Percentiles rank a stretch among this genome's conserved stretches.
Conservation (phyloP, 2,888 invertebrate genomes). For the Lasioglossum figueresi region DNA sequence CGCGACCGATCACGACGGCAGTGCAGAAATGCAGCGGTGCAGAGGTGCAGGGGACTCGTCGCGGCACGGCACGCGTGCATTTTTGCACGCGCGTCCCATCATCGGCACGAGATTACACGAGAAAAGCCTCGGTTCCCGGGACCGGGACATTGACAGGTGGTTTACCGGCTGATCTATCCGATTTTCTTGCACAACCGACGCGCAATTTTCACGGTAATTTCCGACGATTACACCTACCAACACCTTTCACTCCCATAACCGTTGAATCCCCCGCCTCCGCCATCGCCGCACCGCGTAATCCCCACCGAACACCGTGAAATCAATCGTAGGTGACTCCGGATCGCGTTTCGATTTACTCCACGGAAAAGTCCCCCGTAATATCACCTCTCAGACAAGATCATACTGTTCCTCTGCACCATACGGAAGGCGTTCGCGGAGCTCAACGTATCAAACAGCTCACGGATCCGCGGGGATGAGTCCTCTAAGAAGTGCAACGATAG, state of each 20-base stretch:
- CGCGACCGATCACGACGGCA: not conserved
- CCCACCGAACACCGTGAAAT: slow-evolving; percentile 42
- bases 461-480: not conserved
- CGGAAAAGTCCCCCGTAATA: not conserved
- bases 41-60: slow-evolving; percentile 22
- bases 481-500: not conserved
- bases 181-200: slow-evolving; percentile 63
- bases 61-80: slow-evolving; percentile 50
- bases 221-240: slow-evolving; percentile 67
- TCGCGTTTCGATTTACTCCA: slow-evolving; percentile 16
- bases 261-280: slow-evolving; percentile 27
- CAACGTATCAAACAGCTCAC: not conserved
- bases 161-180: slow-evolving; percentile 60
- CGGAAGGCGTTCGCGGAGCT: not conserved
- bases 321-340: slow-evolving; percentile 2
- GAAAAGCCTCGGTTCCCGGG: slow-evolving; percentile 48
- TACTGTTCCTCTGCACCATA: not conserved
- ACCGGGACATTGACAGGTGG: slow-evolving; percentile 62
- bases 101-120: slow-evolving; percentile 55
- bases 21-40: not conserved
- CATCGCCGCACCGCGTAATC: slow-evolving; percentile 35
- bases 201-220: slow-evolving; percentile 71
- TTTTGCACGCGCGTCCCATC: slow-evolving; percentile 49
- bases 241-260: slow-evolving; percentile 66
- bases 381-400: not conserved